Evolutionary conservation across 2,888 invertebrate species (phyloP), one percentile per base, ranked within the genome.

Genomic region (Anagyrus pseudococci): DNA sequence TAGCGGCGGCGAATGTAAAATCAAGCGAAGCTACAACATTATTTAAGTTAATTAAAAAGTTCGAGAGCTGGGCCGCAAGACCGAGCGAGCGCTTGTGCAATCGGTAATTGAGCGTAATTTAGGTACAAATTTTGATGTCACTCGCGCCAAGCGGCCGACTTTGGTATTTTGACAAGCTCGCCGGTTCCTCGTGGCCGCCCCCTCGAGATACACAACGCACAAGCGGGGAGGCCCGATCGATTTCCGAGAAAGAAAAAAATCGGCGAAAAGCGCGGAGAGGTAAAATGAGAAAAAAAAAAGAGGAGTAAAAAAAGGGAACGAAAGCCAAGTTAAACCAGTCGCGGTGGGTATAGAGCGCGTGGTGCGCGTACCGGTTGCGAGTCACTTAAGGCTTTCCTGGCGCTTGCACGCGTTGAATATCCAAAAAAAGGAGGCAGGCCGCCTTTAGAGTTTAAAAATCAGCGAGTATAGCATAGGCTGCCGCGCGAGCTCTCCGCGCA

Each of bases 121-220:
- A 22, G 26, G 20, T 54, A 54, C 37, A 44, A 58, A 59, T 64
- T 63, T 58, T 25, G 15, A 47, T 54, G 57, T 53, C 26, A 53
- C 20, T 47, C 22, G 19, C 41, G 17, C 26, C 25, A n/a, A n/a
- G n/a, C n/a, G n/a, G n/a, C n/a, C n/a, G n/a, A n/a, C n/a, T n/a
- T 17, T 47, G 50, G 59, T 50, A 59, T 64, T 64, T 55, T 50
- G 50, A 64, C 63, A 64, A 64, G 50, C 50, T 4, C 29, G 29
- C 29, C 29, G 29, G 29, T 4, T 10, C 10, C 29, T 29, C 29
- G 29, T 4, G 29, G n/a, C n/a, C n/a, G n/a, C n/a, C n/a, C n/a
- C n/a, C n/a, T n/a, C n/a, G n/a, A n/a, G n/a, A n/a, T n/a, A n/a
- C n/a, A n/a, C n/a, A n/a, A n/a, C n/a, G n/a, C n/a, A n/a, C n/a